These are phyloP conservation scores for Zhengitettix transpicula DNA, from an alignment of 2,888 invertebrate genomes.

Conservation along the genomic window DNA sequence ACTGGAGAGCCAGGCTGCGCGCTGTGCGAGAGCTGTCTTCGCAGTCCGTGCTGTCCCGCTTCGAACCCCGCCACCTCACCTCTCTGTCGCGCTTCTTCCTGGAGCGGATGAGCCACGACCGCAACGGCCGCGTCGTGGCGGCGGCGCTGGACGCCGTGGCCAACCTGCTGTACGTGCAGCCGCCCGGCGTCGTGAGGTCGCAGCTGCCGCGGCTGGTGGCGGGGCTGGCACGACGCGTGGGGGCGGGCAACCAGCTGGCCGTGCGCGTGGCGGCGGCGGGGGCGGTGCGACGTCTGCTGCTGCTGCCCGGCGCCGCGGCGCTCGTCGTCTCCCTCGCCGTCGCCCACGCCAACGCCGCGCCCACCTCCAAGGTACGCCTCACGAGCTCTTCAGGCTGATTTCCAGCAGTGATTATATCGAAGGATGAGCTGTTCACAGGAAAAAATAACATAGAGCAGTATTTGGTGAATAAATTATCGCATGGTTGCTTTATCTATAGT, in stretches of 20 bases:
- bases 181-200: constrained; percentile 8
- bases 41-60: not conserved
- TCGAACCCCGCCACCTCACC: constrained; percentile 19
- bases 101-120: constrained; percentile 38
- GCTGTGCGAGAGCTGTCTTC: constrained; percentile 36
- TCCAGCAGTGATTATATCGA: no score
- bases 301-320: constrained; percentile 20
- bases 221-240: constrained; percentile 22
- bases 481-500: no score
- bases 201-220: constrained; percentile 12
- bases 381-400: no score
- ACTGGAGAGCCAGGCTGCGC: constrained; percentile 36
- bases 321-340: constrained; percentile 60
- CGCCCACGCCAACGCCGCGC: constrained; percentile 51
- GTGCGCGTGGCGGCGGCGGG: constrained; percentile 19
- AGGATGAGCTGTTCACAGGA: no score
- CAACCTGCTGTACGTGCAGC: constrained; percentile 13
- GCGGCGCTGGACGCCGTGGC: constrained; percentile 26
- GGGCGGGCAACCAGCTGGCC: constrained; percentile 9
- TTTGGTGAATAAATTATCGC: no score
- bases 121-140: constrained; percentile 31
- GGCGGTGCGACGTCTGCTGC: constrained; percentile 3
- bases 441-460: no score
- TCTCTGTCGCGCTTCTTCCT: constrained; percentile 44
- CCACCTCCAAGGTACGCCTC: constrained; percentile 26